A percentile compares a stretch with the other conserved stretches of the same genome.
Evolutionary conservation across 1,140 invertebrate species (phyloP).

Genomic region (Plectrocnemia conspersa): DNA sequence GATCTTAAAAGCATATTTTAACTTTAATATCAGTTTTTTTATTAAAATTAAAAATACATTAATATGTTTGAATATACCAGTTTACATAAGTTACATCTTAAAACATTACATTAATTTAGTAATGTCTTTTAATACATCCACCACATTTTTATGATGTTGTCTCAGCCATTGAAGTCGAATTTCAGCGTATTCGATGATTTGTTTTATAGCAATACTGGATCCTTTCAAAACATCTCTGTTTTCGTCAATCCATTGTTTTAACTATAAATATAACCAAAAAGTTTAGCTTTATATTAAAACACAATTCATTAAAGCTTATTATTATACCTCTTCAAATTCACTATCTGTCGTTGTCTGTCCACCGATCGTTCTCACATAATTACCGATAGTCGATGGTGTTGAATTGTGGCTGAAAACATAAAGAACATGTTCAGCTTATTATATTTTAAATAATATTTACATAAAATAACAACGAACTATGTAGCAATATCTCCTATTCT

Average conservation of each 20-base stretch:
- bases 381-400: slow-evolving; percentile 42
- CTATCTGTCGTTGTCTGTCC: slow-evolving; percentile 44
- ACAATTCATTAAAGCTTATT: no score
- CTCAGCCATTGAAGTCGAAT: slow-evolving; percentile 51
- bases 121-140: slow-evolving; percentile 19
- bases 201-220: slow-evolving; percentile 46
- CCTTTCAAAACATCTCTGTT: slow-evolving; percentile 44
- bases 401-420: slow-evolving; percentile 48
- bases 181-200: slow-evolving; percentile 48
- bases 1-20: no score
- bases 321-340: slow-evolving; percentile 41
- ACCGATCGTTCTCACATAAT: slow-evolving; percentile 44
- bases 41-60: no score
- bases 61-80: no score
- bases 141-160: slow-evolving; percentile 36
- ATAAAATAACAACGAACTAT: no score
- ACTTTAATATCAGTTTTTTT: no score
- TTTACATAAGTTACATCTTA: no score
- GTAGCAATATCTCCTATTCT: slow-evolving; percentile 51
- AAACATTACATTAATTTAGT: no score
- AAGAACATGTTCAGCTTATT: not conserved
- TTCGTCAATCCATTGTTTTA: slow-evolving; percentile 43
- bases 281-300: no score
- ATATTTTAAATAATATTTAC: no score
- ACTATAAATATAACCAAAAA: slow-evolving; percentile 35